Conservation (phyloP, 2,113 vertebrate species). For the Corythoichthys haematopterus region DNA sequence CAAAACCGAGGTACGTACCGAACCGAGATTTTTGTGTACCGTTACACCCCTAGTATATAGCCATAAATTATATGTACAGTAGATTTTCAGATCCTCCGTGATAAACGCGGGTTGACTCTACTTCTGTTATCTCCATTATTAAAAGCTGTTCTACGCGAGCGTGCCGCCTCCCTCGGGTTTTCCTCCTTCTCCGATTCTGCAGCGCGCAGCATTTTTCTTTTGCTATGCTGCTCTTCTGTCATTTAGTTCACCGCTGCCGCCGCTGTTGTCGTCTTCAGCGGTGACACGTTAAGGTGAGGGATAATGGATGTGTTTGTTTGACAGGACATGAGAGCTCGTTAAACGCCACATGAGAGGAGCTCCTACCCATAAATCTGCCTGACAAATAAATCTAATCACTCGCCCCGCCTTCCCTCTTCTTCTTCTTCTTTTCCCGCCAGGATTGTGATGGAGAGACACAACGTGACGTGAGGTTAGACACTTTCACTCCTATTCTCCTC, state of each 20-base stretch:
- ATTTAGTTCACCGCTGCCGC: constrained; percentile 36
- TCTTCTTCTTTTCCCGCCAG: constrained; percentile 49
- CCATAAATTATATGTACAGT: neutral
- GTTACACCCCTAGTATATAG: no score
- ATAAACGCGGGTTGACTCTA: neutral
- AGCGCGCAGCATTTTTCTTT: constrained; percentile 58
- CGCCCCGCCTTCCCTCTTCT: neutral
- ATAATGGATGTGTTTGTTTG: constrained; percentile 62
- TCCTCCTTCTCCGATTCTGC: constrained; percentile 58
- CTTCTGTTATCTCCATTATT: constrained; percentile 6
- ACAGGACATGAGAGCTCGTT: constrained; percentile 54
- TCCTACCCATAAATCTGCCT: constrained; percentile 52
- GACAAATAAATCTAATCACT: constrained; percentile 59
- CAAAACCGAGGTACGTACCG: no score
- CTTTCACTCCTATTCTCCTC: constrained; percentile 37
- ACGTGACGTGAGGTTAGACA: constrained; percentile 58
- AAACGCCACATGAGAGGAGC: constrained; percentile 55
- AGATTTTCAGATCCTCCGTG: neutral
- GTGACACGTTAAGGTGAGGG: constrained; percentile 40
- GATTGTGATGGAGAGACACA: constrained; percentile 56
- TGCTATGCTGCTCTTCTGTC: constrained; percentile 58
- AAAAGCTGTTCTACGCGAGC: constrained; percentile 21
- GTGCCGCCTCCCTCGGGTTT: constrained; percentile 60
- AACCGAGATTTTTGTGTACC: no score
- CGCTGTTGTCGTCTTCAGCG: constrained; percentile 16